Evolutionary conservation across 2,797 vertebrate genomes (phyloP), one percentile per base, ranked within the genome.

Genomic region (Micromesistius poutassou): DNA sequence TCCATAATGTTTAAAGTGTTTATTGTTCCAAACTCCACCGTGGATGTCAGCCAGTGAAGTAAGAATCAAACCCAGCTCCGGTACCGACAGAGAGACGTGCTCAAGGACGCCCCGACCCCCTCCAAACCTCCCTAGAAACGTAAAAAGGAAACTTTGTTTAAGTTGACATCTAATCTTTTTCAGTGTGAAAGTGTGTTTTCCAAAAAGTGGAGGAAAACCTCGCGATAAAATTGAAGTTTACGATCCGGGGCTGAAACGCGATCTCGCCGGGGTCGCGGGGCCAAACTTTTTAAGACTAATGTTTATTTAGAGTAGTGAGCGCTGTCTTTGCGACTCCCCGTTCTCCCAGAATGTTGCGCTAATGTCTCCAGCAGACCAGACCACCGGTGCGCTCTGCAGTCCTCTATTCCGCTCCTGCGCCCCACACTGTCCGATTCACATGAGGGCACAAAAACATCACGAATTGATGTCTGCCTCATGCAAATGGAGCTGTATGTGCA

Each of bases 211-310:
- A 73, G 81, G 82, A 72, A 91, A 91, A 84, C 84, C 88, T 91
- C 81, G 82, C 85, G 92, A 93, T 93, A 93, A 94, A 94, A 92
- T 86, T 82, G 28, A 89, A 88, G 91, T 92, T 94, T 93, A 93
- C 91, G 88, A 93, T 92, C 89, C 92, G 85, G 88, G 91, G 50
- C 94, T 95, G 96, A 96, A 97, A 97, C 92, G 94, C 92, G 96
- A 97, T 96, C 96, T 93, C 76, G 89, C 89, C 78, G 93, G 92
- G 96, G 96, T 97, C 96, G 96, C 77, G 90, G 93, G 96, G 96
- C 95, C 96, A 97, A 97, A 96, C 96, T 95, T 97, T 97, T 97
- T 96, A 97, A 97, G 96, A 97, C 96, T 97, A 97, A 97, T 97
- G 96, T 97, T 97, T 97, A 96, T 97, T 97, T 97, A 96, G 96